phyloP scores from a whole-genome alignment of 1,140 invertebrate genomes.

The Phymorhynchus buccinoides region DNA sequence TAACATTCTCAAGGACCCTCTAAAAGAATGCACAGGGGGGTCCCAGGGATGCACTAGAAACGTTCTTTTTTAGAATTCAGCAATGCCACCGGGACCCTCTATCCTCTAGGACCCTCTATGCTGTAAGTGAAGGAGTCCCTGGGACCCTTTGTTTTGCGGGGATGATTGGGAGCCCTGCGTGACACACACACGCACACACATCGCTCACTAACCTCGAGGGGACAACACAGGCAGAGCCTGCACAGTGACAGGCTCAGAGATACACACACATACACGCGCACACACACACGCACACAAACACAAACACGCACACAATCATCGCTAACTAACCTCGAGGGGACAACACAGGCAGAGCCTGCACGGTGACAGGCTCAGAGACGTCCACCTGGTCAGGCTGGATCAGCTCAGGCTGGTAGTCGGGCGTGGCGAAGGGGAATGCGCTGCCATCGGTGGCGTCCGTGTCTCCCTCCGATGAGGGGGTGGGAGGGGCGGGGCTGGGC shows the following conservation, averaged over 20 bases:
- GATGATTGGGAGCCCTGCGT: too few relatives aligned
- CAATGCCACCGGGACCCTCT: too few relatives aligned
- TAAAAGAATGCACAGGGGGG: too few relatives aligned
- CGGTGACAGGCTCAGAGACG: constrained; percentile 82
- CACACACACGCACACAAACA: too few relatives aligned
- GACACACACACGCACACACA: background rate
- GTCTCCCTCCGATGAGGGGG: constrained; percentile 24
- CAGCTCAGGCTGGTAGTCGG: constrained; percentile 76
- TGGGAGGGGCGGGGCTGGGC: constrained; percentile 11
- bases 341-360: constrained; percentile 83
- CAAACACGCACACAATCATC: too few relatives aligned
- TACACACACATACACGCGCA: too few relatives aligned
- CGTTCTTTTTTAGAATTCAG: too few relatives aligned
- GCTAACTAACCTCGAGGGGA: constrained; percentile 82
- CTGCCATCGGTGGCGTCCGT: constrained; percentile 28
- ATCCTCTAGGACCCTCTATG: too few relatives aligned
- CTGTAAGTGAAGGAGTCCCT: too few relatives aligned
- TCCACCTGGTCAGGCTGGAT: constrained; percentile 87
- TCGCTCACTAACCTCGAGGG: constrained; percentile 78
- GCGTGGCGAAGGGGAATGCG: constrained; percentile 47
- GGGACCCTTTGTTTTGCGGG: too few relatives aligned
- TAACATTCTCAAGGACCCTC: too few relatives aligned
- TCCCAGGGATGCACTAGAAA: too few relatives aligned
- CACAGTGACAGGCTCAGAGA: constrained; percentile 82
- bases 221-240: constrained; percentile 84